These are phyloP conservation scores for Chlamydotis undulata DNA, from an alignment of 2,113 vertebrate genomes.

Conservation along the genomic window DNA sequence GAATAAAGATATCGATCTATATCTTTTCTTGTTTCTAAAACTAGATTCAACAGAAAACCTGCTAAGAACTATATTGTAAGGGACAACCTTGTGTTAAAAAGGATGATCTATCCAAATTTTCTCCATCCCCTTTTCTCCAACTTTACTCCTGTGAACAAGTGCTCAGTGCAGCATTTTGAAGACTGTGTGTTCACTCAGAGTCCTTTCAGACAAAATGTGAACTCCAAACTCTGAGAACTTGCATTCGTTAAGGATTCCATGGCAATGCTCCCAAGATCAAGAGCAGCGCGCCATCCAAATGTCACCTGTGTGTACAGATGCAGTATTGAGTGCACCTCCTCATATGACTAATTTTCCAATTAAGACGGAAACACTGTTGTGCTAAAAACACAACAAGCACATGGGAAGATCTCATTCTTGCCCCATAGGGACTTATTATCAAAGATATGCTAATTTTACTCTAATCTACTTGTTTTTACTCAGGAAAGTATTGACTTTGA, in stretches of 20 bases:
- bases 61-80: not conserved
- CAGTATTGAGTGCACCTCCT: constrained; percentile 9
- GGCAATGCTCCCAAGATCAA: not conserved
- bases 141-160: not conserved
- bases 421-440: not conserved
- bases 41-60: not conserved
- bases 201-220: constrained; percentile 7
- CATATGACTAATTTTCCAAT: constrained; percentile 33
- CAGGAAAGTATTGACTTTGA: not conserved
- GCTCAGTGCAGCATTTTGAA: not conserved
- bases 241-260: not conserved
- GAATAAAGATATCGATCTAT: not conserved
- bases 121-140: not conserved
- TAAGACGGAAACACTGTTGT: not conserved
- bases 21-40: not conserved
- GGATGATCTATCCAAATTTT: not conserved
- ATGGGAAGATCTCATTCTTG: not conserved
- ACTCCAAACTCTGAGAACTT: not conserved
- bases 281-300: not conserved
- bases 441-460: not conserved
- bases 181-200: fast-evolving
- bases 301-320: constrained; percentile 25
- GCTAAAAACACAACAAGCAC: constrained; percentile 5
- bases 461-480: not conserved
- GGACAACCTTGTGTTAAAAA: not conserved